Evolutionary conservation across 2,888 invertebrate genomes (phyloP), one percentile per base, ranked within the genome.

Genomic region (Dasypogon diadema): DNA sequence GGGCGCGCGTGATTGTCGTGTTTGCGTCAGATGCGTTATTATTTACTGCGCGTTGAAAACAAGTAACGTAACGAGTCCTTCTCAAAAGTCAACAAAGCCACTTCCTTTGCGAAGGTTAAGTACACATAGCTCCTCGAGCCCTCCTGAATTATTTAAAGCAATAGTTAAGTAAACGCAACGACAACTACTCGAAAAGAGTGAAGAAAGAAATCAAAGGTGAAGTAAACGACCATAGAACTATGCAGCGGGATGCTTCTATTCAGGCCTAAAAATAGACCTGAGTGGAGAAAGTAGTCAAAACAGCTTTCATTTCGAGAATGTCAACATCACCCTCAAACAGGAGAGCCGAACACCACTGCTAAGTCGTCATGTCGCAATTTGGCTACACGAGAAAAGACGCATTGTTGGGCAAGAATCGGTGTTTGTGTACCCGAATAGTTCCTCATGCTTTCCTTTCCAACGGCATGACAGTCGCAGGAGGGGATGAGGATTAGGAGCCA

Each of bases 241-340:
- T 58, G 16, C 37, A 21, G 37, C 18, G 37, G 37, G 37, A 42
- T 5, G 21, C n/a, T 14, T 37, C 60, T 37, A 60, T 37, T 21
- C 37, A 6, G 6, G 14, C 8, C 63, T 68, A 68, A 68, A 68
- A 48, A 68, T 68, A 68, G 65, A 68, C 46, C 48, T 12, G 48
- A 68, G 65, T 68, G 48, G 65, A 48, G 65, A 68, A 68, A 68
- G 26, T 68, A 68, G 65, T 68, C 65, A 68, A 68, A 68, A 68
- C 65, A 68, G 65, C 65, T 68, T 68, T 68, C 65, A 10, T 68
- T 48, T 68, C 16, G 22, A 68, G 48, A 68, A 48, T 24, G 24
- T 48, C 65, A 48, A 68, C 65, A 68, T 48, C 65, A 16, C 10
- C 22, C 48, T 68, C 34, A 48, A 48, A n/a, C 16, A 60, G 42